Conservation (phyloP, 1,140 invertebrate genomes). For the Zaprionus inermis region DNA sequence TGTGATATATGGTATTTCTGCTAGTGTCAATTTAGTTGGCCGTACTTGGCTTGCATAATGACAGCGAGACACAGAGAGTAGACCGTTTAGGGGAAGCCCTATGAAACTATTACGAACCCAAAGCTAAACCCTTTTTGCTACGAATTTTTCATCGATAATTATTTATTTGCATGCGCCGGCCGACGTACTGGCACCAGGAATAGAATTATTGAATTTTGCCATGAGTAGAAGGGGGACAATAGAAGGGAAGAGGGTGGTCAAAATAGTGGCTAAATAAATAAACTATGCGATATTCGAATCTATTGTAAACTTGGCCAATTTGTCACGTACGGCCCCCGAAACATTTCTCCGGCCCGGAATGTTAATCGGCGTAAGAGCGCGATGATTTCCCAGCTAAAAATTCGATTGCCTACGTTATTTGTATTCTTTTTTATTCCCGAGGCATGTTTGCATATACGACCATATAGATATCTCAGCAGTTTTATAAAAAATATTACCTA, state of each 20-base stretch:
- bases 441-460: slow-evolving; percentile 22
- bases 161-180: slow-evolving; percentile 69
- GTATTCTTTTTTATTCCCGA: slow-evolving; percentile 5
- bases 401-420: slow-evolving; percentile 36
- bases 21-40: slow-evolving; percentile 16
- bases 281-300: slow-evolving; percentile 28
- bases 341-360: slow-evolving; percentile 12
- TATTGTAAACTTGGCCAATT: slow-evolving; percentile 35
- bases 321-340: slow-evolving; percentile 34
- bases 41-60: slow-evolving; percentile 24
- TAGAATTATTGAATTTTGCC: slow-evolving; percentile 62
- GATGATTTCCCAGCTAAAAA: slow-evolving; percentile 48
- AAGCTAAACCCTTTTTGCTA: slow-evolving; percentile 33
- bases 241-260: background rate
- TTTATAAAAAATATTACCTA: slow-evolving; percentile 17
- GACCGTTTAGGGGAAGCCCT: slow-evolving; percentile 45
- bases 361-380: slow-evolving; percentile 22
- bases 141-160: slow-evolving; percentile 53
- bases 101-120: slow-evolving; percentile 29
- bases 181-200: slow-evolving; percentile 38
- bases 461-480: slow-evolving; percentile 27
- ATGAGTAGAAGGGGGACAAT: slow-evolving; percentile 26
- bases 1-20: slow-evolving; percentile 35
- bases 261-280: slow-evolving; percentile 34
- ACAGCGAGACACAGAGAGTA: background rate